phyloP scores from a whole-genome alignment of 1,140 invertebrate genomes.

The Heliconius nattereri region DNA sequence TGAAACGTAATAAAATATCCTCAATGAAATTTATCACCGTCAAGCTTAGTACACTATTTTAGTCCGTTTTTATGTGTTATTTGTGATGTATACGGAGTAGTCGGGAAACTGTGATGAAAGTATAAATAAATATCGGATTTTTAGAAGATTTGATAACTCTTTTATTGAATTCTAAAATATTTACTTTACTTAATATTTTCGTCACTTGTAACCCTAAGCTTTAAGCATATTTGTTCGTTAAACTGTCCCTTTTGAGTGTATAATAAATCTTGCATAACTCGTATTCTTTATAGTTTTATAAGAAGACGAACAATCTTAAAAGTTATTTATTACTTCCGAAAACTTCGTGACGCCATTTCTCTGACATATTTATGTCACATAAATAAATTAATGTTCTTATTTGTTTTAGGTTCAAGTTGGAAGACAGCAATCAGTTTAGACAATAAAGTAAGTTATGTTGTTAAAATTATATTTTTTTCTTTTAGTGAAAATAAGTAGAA shows the following conservation, averaged over 20 bases:
- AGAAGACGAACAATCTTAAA: not conserved
- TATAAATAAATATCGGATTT: too few species aligned
- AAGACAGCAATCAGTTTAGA: slow-evolving; percentile 37
- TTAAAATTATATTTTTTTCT: not conserved
- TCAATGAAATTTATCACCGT: slow-evolving; percentile 1
- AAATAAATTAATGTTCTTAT: slow-evolving; percentile 46
- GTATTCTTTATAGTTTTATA: slow-evolving; percentile 25
- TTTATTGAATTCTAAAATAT: too few species aligned
- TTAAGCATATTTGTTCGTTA: too few species aligned
- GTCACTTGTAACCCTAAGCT: too few species aligned
- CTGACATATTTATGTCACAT: slow-evolving; percentile 43
- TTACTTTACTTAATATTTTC: too few species aligned
- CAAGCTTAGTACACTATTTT: not conserved
- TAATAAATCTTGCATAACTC: not conserved
- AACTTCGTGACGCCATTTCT: slow-evolving; percentile 33
- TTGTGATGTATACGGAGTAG: not conserved
- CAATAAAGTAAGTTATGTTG: slow-evolving; percentile 47
- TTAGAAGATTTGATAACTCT: too few species aligned
- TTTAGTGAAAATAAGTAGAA: not conserved
- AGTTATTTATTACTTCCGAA: slow-evolving; percentile 35
- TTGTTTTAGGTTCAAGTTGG: slow-evolving; percentile 54
- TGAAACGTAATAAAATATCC: not conserved
- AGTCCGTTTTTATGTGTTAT: not conserved
- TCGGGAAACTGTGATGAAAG: too few species aligned
- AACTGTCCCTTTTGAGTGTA: not conserved